phyloP scores from a whole-genome alignment of 2,797 vertebrate species.

The Parambassis ranga region DNA sequence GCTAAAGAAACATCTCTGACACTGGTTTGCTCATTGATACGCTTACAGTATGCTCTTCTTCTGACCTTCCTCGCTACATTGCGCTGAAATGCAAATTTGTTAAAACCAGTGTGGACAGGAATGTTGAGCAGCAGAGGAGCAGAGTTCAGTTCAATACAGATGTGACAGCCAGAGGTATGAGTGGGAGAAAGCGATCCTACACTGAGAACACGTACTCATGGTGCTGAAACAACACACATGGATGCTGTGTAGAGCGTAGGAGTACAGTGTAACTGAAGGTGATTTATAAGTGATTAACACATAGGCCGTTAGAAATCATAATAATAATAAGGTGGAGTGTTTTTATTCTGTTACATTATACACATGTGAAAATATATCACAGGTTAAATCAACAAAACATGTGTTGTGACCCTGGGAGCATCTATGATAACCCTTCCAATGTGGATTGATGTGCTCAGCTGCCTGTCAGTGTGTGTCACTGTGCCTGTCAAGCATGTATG shows the following conservation, averaged over 20 bases:
- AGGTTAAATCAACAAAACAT: conserved; percentile 21
- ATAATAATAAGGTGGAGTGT: conserved; percentile 1
- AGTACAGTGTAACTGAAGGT: background rate
- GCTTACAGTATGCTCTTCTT: conserved; percentile 30
- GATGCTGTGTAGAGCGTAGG: too few relatives aligned
- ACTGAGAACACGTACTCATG: conserved; percentile 16
- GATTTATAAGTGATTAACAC: background rate
- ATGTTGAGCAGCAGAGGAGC: conserved; percentile 45
- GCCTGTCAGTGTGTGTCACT: background rate
- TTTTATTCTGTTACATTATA: conserved; percentile 13
- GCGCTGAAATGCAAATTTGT: conserved; percentile 43
- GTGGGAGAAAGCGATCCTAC: conserved; percentile 23
- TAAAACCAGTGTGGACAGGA: conserved; percentile 36
- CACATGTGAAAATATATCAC: conserved; percentile 26
- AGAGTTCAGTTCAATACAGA: conserved; percentile 46
- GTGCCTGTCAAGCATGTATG: too few relatives aligned
- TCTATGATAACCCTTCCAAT: conserved; percentile 22
- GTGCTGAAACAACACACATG: conserved; percentile 16
- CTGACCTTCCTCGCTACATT: conserved; percentile 34
- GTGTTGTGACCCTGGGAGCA: conserved; percentile 16
- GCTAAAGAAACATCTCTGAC: conserved; percentile 1
- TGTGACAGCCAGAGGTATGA: conserved; percentile 28
- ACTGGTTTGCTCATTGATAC: conserved; percentile 20
- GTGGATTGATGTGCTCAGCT: background rate
- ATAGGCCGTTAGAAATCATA: background rate